phyloP scores from a whole-genome alignment of 2,113 vertebrate species.

The Poicephalus meyeri region DNA sequence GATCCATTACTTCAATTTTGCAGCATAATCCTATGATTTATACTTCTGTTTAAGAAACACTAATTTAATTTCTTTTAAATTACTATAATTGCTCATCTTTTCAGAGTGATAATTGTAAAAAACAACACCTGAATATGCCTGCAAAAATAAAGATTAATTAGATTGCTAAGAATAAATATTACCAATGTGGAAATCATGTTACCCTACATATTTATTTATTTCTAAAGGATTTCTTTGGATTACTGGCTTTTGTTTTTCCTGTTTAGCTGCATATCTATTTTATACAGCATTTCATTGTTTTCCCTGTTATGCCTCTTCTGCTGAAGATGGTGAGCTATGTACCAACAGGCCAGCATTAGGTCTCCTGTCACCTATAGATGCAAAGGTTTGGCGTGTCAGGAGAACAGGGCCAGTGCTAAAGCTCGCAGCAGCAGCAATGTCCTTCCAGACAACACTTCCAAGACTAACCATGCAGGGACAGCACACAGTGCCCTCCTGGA shows the following conservation, averaged over 20 bases:
- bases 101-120: background rate
- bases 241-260: background rate
- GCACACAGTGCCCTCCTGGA: constrained; percentile 39
- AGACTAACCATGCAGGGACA: background rate
- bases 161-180: background rate
- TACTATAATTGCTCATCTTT: background rate
- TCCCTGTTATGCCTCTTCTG: background rate
- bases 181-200: background rate
- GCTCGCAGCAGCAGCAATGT: background rate
- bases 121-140: background rate
- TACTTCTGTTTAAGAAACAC: background rate
- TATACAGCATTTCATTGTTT: background rate
- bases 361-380: background rate
- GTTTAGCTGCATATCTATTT: background rate
- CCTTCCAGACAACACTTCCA: background rate
- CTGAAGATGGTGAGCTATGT: background rate
- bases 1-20: background rate
- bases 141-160: background rate
- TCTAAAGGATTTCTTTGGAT: background rate
- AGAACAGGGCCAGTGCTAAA: constrained; percentile 43
- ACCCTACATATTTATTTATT: background rate
- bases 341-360: background rate
- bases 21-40: background rate
- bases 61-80: background rate
- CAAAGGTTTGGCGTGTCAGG: constrained; percentile 49